Conservation (phyloP, 2,888 invertebrate species). For the Leptinotarsa juncta region DNA sequence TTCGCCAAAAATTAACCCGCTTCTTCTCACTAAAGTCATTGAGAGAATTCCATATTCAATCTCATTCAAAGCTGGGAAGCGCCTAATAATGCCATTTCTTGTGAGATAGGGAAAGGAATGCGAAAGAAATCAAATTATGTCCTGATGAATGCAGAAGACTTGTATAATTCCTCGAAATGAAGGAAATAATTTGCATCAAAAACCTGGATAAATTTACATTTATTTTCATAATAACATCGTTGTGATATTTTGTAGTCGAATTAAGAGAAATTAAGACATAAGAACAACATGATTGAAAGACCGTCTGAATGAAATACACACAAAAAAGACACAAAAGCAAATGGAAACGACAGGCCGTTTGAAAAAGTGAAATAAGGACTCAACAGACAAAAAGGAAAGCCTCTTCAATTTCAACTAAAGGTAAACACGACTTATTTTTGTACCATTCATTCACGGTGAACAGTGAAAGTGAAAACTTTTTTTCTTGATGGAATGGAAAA, state of each 20-base stretch:
- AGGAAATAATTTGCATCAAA: conserved; percentile 8
- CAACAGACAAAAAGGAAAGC: no score
- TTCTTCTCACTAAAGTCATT: neutral
- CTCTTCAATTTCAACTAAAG: no score
- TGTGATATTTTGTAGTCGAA: neutral
- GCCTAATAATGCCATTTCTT: conserved; percentile 25
- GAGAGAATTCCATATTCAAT: neutral
- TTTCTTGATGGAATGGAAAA: no score
- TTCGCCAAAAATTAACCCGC: neutral
- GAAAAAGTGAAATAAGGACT: no score
- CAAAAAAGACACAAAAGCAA: neutral
- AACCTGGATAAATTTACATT: conserved; percentile 13
- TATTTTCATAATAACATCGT: conserved; percentile 6
- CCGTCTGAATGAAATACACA: neutral
- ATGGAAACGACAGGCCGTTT: no score
- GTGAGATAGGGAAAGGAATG: neutral
- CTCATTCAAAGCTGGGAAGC: neutral
- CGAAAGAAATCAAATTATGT: conserved; percentile 25
- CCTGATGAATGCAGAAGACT: conserved; percentile 21
- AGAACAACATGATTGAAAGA: neutral
- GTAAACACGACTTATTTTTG: no score
- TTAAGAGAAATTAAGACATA: neutral
- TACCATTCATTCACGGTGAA: no score
- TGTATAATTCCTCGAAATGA: conserved; percentile 23
- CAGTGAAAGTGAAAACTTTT: no score